A percentile compares a stretch with the other conserved stretches of the same genome.
These are phyloP conservation scores for Drosophila pectinifera DNA, from an alignment of 1,140 invertebrate genomes.

Conservation along the genomic window DNA sequence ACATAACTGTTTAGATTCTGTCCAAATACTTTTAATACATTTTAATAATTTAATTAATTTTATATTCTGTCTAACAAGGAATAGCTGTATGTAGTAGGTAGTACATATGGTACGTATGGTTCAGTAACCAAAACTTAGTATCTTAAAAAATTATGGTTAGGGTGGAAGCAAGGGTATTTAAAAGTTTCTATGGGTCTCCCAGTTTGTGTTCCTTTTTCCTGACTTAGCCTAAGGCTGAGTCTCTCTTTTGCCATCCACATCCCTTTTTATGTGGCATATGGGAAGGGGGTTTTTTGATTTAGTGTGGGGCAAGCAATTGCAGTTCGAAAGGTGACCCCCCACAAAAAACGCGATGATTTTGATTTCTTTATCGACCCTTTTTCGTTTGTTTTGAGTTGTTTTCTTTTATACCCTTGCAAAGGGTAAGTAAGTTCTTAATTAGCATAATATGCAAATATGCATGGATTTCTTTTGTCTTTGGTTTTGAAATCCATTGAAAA, in stretches of 20 bases:
- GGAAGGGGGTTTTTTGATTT: conserved; percentile 6
- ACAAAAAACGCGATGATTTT: conserved; percentile 31
- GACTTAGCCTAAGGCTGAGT: conserved; percentile 6
- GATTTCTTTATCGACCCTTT: conserved; percentile 42
- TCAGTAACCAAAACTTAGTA: too few relatives aligned
- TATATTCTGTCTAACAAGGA: too few relatives aligned
- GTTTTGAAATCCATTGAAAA: background rate
- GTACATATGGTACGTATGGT: too few relatives aligned
- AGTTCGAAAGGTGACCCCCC: conserved; percentile 32
- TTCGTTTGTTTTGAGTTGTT: conserved; percentile 6
- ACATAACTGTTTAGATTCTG: too few relatives aligned
- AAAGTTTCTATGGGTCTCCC: background rate
- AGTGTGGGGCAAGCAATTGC: conserved; percentile 40
- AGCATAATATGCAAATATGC: background rate
- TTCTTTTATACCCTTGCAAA: background rate
- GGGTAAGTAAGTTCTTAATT: background rate
- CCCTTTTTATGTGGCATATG: conserved; percentile 3
- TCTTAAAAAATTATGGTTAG: too few relatives aligned
- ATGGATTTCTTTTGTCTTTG: background rate
- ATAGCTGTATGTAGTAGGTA: too few relatives aligned
- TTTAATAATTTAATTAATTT: too few relatives aligned
- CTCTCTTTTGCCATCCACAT: conserved; percentile 6
- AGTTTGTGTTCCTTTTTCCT: background rate
- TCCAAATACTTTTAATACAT: too few relatives aligned
- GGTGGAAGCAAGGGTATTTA: too few relatives aligned